Evolutionary conservation across 2,888 invertebrate genomes (phyloP), one percentile per base, ranked within the genome.

Genomic region (Gymnosoma rotundatum): DNA sequence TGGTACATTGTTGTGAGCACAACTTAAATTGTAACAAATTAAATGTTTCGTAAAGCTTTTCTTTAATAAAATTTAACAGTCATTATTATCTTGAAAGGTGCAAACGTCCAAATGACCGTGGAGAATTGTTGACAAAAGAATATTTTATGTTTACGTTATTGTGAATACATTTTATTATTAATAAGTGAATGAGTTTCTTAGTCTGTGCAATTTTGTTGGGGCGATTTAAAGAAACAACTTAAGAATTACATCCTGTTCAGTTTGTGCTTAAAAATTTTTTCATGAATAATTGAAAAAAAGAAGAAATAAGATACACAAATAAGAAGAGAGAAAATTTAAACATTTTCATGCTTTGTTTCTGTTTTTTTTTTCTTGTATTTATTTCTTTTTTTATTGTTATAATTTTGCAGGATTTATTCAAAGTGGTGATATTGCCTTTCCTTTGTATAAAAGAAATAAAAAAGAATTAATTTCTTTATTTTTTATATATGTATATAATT

Each of bases 211-310:
- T 42, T 42, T 14, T 42, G 42, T 42, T 42, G 4, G 12, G 12
- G 42, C 4, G 2, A 18, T 42, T 61, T n/a, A 14, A 61, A 36
- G 70, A 69, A 69, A 60, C 66, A 73, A 67, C 56, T 73, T 63
- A 50, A 73, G 48, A 72, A 42, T 54, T 76, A 72, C 66, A 76
- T 63, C 58, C 70, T 61, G 18, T 83, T 67, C 9, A 6, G 12
- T 42, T 78, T 66, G 32, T 61, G 60, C 5, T 67, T 67, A 10
- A n/a, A 61, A 50, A 25, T 73, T 67, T 67, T 78, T 81, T 76
- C 48, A 81, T 61, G 81, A n/a, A n/a, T n/a, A n/a, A 70, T 56
- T 70, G 32, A 21, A 25, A 25, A 25, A 25, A 4, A 25, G 21
- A 10, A 14, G 14, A 21, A 3, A 21, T 21, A 21, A 38, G 16